Evolutionary conservation across 64 coral and sea anemone species (phyloP), one percentile per base, ranked within the genome.

Genomic region (Porites lutea): DNA sequence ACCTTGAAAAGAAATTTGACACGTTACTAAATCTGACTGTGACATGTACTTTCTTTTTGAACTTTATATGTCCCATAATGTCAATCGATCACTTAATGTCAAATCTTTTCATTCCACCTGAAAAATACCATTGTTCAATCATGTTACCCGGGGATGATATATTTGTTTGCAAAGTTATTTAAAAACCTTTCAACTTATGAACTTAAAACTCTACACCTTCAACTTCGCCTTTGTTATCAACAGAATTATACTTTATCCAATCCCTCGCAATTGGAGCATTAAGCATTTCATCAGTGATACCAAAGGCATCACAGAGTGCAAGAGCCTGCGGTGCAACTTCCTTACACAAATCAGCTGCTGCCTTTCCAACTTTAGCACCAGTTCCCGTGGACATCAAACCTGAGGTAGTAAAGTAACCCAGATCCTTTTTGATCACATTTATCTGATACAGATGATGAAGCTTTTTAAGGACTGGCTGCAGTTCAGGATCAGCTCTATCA

Each of bases 211-310:
- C 6, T 10, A 78, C 9, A 78, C 50, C 75, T n/a, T 78, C 82
- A 2, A 96, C 86, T 55, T 96, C 95, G 18, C 95, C 95, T 79
- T 93, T 96, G 65, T 96, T 96, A 23, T 96, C 95, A 48, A 96
- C 77, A 8, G 90, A 82, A 20, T 96, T 93, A 48, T 89, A 96
- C 85, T 93, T 92, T 78, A 96, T 68, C 95, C 95, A 96, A 79
- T 96, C 95, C 55, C 95, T 92, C 4, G 95, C 95, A 78, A 96
- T 96, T 60, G 95, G 95, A 18, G 95, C 95, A 86, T 89, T 96
- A 3, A 96, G 71, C 86, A 96, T 52, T 65, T 89, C 72, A 22
- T 96, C 90, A 16, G 76, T 89, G 23, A 96, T 62, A 10, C 95
- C 95, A 89, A 96, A 96, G 5, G 95, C 90, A 64, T 96, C 95